Conservation (phyloP, 2,888 invertebrate genomes). For the Busseola fusca region DNA sequence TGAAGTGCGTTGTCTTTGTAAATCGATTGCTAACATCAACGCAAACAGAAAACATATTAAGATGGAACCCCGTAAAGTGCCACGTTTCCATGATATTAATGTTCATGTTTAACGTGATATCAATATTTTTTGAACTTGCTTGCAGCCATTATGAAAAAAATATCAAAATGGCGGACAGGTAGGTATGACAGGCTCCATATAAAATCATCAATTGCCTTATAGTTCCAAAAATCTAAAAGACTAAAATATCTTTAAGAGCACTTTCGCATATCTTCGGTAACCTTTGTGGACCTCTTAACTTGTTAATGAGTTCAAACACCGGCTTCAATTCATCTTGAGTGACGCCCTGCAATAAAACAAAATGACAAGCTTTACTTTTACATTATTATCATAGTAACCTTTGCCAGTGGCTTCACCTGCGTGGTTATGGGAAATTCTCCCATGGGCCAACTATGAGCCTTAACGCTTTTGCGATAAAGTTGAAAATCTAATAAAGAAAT, state of each 20-base stretch:
- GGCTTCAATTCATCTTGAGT: conserved; percentile 75
- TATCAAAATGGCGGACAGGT: neutral
- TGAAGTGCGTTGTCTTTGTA: no score
- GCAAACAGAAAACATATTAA: neutral
- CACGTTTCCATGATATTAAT: neutral
- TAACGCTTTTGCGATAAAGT: no score
- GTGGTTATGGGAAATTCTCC: neutral
- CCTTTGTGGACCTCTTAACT: conserved; percentile 76
- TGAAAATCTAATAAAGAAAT: no score
- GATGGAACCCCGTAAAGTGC: no score
- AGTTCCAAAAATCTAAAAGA: neutral
- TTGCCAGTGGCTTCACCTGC: neutral
- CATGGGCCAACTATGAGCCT: no score
- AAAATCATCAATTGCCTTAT: neutral
- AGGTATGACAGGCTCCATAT: neutral
- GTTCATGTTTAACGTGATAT: neutral
- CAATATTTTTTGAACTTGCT: no score
- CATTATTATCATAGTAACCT: no score
- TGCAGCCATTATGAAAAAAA: neutral
- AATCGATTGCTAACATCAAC: neutral
- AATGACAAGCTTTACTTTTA: neutral
- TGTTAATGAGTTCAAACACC: conserved; percentile 70
- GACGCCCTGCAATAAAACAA: conserved; percentile 69
- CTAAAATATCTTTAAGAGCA: conserved; percentile 65
- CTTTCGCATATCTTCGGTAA: conserved; percentile 75